phyloP scores from a whole-genome alignment of 2,888 invertebrate species.

The Willowsia nigromaculata region DNA sequence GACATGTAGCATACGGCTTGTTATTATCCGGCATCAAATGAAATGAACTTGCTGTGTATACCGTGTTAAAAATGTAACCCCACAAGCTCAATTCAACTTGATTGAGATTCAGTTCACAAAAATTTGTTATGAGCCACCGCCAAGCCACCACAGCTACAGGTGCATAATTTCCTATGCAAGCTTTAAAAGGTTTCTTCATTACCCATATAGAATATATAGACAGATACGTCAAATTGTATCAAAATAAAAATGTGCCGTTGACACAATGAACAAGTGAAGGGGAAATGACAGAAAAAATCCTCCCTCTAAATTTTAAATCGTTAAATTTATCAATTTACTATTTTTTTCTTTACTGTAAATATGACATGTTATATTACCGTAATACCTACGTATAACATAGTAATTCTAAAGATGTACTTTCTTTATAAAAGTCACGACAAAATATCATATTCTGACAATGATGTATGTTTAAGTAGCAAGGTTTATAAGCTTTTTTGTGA shows the following conservation, averaged over 20 bases:
- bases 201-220: background rate
- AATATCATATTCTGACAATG: background rate
- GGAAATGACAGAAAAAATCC: slow-evolving; percentile 56
- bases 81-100: slow-evolving; percentile 7
- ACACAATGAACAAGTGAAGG: slow-evolving; percentile 61
- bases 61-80: background rate
- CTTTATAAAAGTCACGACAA: background rate
- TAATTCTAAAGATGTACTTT: background rate
- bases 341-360: background rate
- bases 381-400: background rate
- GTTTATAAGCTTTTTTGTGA: background rate
- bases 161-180: background rate
- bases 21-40: slow-evolving; percentile 22
- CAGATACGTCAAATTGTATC: background rate
- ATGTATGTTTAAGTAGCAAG: background rate
- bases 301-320: slow-evolving; percentile 46
- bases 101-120: slow-evolving; percentile 13
- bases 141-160: background rate
- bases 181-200: background rate
- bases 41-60: slow-evolving; percentile 7
- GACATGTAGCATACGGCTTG: background rate
- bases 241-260: slow-evolving; percentile 38
- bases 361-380: background rate
- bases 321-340: slow-evolving; percentile 45
- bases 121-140: background rate